These are phyloP conservation scores for Mesaphorura yosii DNA, from an alignment of 1,140 invertebrate genomes.

Conservation along the genomic window DNA sequence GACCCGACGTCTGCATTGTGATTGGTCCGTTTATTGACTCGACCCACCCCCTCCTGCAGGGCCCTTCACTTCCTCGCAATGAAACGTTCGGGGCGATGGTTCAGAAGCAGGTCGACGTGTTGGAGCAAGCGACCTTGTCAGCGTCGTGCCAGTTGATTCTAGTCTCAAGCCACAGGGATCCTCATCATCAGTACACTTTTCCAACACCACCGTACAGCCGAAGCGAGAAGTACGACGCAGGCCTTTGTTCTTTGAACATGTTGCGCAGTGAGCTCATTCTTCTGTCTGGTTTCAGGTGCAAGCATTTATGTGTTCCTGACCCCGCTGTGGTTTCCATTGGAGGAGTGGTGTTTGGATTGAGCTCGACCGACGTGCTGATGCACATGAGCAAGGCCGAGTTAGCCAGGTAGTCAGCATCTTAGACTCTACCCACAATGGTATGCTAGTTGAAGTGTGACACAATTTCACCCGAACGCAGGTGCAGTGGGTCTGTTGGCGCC, in stretches of 20 bases:
- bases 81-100: conserved; percentile 60
- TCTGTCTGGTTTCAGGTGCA: too few relatives aligned
- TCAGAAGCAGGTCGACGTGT: conserved; percentile 48
- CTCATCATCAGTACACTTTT: conserved; percentile 61
- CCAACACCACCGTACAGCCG: conserved; percentile 62
- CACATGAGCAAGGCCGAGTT: conserved; percentile 68
- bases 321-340: conserved; percentile 64
- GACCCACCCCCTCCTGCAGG: conserved; percentile 48
- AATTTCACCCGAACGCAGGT: background rate
- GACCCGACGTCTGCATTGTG: conserved; percentile 67
- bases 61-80: conserved; percentile 39
- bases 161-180: conserved; percentile 61
- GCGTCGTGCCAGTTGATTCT: conserved; percentile 52
- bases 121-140: conserved; percentile 37
- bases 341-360: conserved; percentile 62
- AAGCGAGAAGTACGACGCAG: too few relatives aligned
- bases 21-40: conserved; percentile 71
- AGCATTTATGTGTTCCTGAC: conserved; percentile 45
- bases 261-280: background rate
- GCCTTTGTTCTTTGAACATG: too few relatives aligned
- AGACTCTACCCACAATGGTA: conserved; percentile 5
- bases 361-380: conserved; percentile 68
- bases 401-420: conserved; percentile 55
- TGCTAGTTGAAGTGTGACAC: too few relatives aligned
- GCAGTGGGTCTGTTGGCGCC: conserved; percentile 20